These are phyloP conservation scores for Helicoverpa armigera DNA, from an alignment of 1,140 invertebrate species.

Conservation along the genomic window DNA sequence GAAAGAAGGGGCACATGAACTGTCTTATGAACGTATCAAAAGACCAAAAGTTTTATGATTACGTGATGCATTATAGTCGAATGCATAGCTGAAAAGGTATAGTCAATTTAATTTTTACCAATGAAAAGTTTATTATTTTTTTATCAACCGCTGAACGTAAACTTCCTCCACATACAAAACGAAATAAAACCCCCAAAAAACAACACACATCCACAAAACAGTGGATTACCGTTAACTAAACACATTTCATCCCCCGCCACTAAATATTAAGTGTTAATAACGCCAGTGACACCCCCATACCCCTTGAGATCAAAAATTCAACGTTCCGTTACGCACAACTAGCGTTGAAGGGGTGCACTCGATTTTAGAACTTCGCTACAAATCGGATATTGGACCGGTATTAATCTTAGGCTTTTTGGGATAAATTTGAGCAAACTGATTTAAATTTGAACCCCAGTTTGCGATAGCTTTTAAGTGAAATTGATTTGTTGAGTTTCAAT, in stretches of 20 bases:
- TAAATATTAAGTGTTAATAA: slow-evolving; percentile 84
- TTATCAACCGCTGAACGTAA: too few relatives aligned
- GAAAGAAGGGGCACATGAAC: too few relatives aligned
- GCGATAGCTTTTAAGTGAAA: slow-evolving; percentile 23
- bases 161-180: too few relatives aligned
- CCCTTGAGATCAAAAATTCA: slow-evolving; percentile 78
- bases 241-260: slow-evolving; percentile 64
- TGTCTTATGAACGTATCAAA: too few relatives aligned
- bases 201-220: slow-evolving; percentile 6
- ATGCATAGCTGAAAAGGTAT: too few relatives aligned
- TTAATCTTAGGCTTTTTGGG: slow-evolving; percentile 63
- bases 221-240: slow-evolving; percentile 61
- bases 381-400: slow-evolving; percentile 71
- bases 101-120: too few relatives aligned
- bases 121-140: too few relatives aligned
- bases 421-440: slow-evolving; percentile 46
- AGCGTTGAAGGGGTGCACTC: slow-evolving; percentile 64
- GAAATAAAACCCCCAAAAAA: too few relatives aligned
- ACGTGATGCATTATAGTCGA: too few relatives aligned
- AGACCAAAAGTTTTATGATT: too few relatives aligned
- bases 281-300: slow-evolving; percentile 68
- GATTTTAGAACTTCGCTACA: slow-evolving; percentile 73
- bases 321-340: slow-evolving; percentile 68
- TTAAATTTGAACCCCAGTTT: slow-evolving; percentile 35
- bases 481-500: slow-evolving; percentile 32